These are phyloP conservation scores for Oryzias celebensis DNA, from an alignment of 2,113 vertebrate species.

Conservation along the genomic window DNA sequence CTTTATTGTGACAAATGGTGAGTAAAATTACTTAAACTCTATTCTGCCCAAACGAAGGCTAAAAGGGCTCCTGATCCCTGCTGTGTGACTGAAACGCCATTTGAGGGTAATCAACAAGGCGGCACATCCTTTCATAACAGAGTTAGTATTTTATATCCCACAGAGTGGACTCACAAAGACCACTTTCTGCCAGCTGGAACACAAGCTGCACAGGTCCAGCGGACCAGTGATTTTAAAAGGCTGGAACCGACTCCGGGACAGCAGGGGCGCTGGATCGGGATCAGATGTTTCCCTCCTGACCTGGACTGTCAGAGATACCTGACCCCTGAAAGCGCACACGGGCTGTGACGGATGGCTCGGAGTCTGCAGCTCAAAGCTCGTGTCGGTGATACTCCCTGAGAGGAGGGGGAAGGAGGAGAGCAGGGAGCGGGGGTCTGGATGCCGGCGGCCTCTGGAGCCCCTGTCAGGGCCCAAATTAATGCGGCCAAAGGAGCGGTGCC, in stretches of 20 bases:
- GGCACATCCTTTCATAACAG: constrained; percentile 1
- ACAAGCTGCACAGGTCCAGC: constrained; percentile 18
- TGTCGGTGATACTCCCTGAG: constrained; percentile 60
- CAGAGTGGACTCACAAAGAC: background rate
- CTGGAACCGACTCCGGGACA: constrained; percentile 28
- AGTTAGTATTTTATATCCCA: constrained; percentile 9
- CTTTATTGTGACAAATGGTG: too few relatives aligned
- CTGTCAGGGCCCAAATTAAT: constrained; percentile 3
- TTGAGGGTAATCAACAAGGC: constrained; percentile 33
- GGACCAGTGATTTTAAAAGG: constrained; percentile 37
- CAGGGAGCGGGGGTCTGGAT: constrained; percentile 12
- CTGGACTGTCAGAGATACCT: constrained; percentile 47
- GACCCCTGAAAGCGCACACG: constrained; percentile 48
- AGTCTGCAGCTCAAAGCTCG: constrained; percentile 26
- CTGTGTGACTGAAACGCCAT: constrained; percentile 27
- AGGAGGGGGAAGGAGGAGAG: constrained; percentile 10
- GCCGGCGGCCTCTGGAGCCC: constrained; percentile 6
- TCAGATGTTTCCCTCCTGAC: constrained; percentile 41
- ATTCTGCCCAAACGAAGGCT: background rate
- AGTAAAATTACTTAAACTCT: too few relatives aligned
- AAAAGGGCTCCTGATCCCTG: constrained; percentile 9
- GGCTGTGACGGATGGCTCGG: constrained; percentile 38
- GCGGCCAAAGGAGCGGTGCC: background rate
- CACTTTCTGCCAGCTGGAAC: constrained; percentile 32
- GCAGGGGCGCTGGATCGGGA: constrained; percentile 26